Base-by-base conservation (phyloP, 2,113 vertebrate species). In the Noturus placidus region DNA sequence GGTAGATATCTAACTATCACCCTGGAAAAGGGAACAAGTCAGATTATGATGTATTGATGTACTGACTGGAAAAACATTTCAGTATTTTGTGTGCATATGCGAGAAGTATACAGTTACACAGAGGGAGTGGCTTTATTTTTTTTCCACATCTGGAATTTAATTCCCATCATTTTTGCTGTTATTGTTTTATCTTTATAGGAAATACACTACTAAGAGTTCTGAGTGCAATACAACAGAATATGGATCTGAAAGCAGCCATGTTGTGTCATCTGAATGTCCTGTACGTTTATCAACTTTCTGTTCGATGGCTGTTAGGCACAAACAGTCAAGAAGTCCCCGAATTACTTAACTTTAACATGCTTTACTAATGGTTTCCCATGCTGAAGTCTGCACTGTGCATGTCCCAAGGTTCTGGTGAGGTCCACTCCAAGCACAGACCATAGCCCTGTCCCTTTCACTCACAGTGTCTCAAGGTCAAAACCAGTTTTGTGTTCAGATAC, bases 391-490 rank as follows among this genome's bases (percentile, higher is more conserved):
- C 57, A 42, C 72, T 13, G 85, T 8, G 9, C 22, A 57, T 50
- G 72, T 56, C 78, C 81, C 38, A n/a, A 5, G 54, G 38, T 91
- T 78, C 90, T 79, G 95, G 95, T 94, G 94, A 93, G 95, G 92
- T 96, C 95, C 94, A 89, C 94, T 95, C 94, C 92, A 87, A 91
- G 89, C 85, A 92, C 92, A 80, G 90, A 91, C 89, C n/a, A 63
- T 54, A 91, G 90, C 92, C 86, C 90, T 92, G 87, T 52, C 67
- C 38, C 61, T 72, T 79, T 81, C 77, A 61, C 87, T 89, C 89
- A 56, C 91, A 92, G 89, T 84, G 84, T 91, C 83, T 87, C 90
- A 87, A 89, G 89, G 90, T 92, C 63, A 89, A 89, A 92, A 91
- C 90, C 89, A 88, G 50, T 90, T 92, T 90, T 85, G 89, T 93